Evolutionary conservation across 2,888 invertebrate genomes (phyloP).

Genomic region (Epirrita christyi): DNA sequence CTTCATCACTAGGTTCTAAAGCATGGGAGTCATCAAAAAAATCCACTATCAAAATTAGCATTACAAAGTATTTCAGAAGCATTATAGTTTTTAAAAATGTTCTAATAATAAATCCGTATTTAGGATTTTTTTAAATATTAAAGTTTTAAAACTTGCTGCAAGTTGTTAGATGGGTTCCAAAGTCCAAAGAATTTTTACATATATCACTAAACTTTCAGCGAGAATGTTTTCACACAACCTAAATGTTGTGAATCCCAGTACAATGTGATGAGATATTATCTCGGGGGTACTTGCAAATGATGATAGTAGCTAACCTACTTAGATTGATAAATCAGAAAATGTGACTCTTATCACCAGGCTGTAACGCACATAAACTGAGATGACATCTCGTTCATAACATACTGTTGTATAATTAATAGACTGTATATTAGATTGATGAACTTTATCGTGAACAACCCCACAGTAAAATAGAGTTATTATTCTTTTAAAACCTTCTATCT

Average conservation of each 20-base stretch:
- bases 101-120: too few relatives aligned
- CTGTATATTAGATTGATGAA: too few relatives aligned
- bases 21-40: slow-evolving; percentile 34
- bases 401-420: background rate
- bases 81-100: slow-evolving; percentile 21
- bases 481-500: too few relatives aligned
- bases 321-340: slow-evolving; percentile 28
- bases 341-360: slow-evolving; percentile 26
- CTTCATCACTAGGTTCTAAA: slow-evolving; percentile 48
- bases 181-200: background rate
- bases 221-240: slow-evolving; percentile 30
- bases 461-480: too few relatives aligned
- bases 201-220: slow-evolving; percentile 21
- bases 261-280: slow-evolving; percentile 36
- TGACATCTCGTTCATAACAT: background rate
- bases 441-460: too few relatives aligned
- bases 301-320: slow-evolving; percentile 33
- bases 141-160: too few relatives aligned
- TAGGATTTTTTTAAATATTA: too few relatives aligned
- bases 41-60: slow-evolving; percentile 33
- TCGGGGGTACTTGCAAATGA: slow-evolving; percentile 27
- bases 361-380: slow-evolving; percentile 15
- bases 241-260: slow-evolving; percentile 20
- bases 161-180: too few relatives aligned
- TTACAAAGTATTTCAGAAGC: slow-evolving; percentile 40